phyloP scores from a whole-genome alignment of 2,113 vertebrate species.

The Progne subis region DNA sequence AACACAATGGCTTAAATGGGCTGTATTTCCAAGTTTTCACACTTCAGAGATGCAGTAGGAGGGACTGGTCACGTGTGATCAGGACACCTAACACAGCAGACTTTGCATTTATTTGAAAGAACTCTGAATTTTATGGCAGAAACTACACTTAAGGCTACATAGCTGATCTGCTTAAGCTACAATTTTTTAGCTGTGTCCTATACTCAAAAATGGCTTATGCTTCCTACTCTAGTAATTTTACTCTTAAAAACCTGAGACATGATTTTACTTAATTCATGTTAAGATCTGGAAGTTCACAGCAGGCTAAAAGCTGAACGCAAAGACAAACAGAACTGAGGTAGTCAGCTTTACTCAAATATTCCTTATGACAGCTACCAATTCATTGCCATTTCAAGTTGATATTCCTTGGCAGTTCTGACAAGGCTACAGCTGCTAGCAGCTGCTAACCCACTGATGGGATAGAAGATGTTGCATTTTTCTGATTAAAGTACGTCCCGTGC shows the following conservation, averaged over 20 bases:
- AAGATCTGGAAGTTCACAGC: background rate
- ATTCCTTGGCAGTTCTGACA: background rate
- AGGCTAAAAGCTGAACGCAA: slow-evolving; percentile 18
- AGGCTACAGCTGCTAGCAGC: background rate
- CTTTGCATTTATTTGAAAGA: background rate
- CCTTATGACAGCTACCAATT: background rate
- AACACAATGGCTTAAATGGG: background rate
- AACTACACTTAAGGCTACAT: background rate
- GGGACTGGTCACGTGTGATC: background rate
- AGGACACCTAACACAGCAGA: background rate
- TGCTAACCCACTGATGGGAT: background rate
- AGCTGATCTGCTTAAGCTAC: background rate
- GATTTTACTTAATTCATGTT: slow-evolving; percentile 10
- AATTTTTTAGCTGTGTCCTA: background rate
- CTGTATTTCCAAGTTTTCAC: background rate
- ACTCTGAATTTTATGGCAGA: background rate
- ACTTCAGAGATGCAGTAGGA: background rate
- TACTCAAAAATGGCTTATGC: slow-evolving; percentile 55
- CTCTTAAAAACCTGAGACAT: slow-evolving; percentile 62
- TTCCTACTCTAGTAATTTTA: slow-evolving; percentile 45
- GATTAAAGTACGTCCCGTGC: background rate
- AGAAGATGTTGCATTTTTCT: background rate
- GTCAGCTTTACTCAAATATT: slow-evolving; percentile 10
- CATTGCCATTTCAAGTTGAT: background rate
- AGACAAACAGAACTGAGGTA: slow-evolving; percentile 62